A percentile compares a stretch with the other conserved stretches of the same genome.
phyloP scores from a whole-genome alignment of 2,113 vertebrate species.

The Alouatta palliata region DNA sequence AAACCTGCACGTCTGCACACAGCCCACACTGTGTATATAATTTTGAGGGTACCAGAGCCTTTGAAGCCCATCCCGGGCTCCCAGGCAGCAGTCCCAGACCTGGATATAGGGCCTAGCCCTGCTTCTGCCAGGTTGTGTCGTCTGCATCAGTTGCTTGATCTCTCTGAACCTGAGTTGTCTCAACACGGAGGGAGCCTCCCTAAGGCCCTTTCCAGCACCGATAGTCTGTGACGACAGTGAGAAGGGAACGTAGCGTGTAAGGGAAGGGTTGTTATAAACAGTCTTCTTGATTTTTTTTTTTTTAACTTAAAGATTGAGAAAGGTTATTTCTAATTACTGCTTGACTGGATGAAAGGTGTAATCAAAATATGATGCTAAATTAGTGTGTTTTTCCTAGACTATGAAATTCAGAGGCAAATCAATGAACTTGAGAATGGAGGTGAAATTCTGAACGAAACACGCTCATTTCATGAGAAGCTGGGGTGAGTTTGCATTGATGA shows the following conservation, averaged over 20 bases:
- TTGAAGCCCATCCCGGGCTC: background rate
- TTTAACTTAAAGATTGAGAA: constrained; percentile 71
- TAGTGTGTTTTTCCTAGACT: constrained; percentile 88
- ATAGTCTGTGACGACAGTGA: background rate
- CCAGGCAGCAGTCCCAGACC: background rate
- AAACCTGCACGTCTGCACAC: background rate
- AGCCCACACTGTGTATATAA: background rate
- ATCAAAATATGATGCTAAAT: constrained; percentile 61
- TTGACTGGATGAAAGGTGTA: constrained; percentile 67
- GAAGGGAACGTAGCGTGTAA: background rate
- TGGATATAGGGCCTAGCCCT: background rate
- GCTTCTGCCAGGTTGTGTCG: background rate
- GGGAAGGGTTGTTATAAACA: constrained; percentile 45
- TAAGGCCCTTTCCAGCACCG: background rate
- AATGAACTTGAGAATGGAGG: constrained; percentile 90
- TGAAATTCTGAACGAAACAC: constrained; percentile 94
- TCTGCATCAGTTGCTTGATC: background rate
- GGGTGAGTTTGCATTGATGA: constrained; percentile 88
- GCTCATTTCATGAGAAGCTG: constrained; percentile 93
- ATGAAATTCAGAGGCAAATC: constrained; percentile 97
- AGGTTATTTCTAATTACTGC: constrained; percentile 50
- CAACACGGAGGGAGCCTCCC: background rate
- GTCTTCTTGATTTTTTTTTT: constrained; percentile 25
- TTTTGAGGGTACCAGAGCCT: background rate
- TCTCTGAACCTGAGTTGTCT: background rate